Percentiles rank a stretch among this genome's conserved stretches.
phyloP scores from a whole-genome alignment of 2,888 invertebrate genomes.

The Eulithis testata region DNA sequence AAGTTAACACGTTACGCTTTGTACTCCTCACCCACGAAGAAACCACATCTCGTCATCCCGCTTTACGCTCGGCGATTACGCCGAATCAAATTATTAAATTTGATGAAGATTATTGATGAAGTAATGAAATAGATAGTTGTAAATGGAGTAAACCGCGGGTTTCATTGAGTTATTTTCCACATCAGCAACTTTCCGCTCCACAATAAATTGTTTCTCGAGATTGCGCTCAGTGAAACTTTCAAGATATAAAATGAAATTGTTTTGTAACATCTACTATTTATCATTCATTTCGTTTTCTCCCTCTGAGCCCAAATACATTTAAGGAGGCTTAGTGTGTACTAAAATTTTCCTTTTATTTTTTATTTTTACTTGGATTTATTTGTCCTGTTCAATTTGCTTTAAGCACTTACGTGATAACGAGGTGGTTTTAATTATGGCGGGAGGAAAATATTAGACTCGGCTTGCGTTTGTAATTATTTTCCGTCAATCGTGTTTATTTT shows the following conservation, averaged over 20 bases:
- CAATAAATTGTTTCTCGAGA: slow-evolving; percentile 40
- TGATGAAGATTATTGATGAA: slow-evolving; percentile 11
- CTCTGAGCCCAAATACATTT: slow-evolving; percentile 15
- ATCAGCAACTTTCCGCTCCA: slow-evolving; percentile 32
- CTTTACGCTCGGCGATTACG: background rate
- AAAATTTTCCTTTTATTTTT: slow-evolving; percentile 13
- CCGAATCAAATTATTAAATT: too few species aligned
- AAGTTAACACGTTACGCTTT: too few species aligned
- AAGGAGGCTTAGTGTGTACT: slow-evolving; percentile 18
- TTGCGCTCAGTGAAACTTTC: slow-evolving; percentile 38
- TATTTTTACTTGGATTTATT: slow-evolving; percentile 11
- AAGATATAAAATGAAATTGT: slow-evolving; percentile 34
- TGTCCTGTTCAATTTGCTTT: slow-evolving; percentile 17
- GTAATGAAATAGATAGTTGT: slow-evolving; percentile 21
- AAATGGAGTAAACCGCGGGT: slow-evolving; percentile 31
- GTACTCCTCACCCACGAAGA: too few species aligned
- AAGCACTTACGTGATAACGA: slow-evolving; percentile 27
- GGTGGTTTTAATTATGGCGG: slow-evolving; percentile 31
- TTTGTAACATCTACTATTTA: slow-evolving; percentile 28
- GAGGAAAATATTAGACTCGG: slow-evolving; percentile 25
- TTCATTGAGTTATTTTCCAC: slow-evolving; percentile 41
- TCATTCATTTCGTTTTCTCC: slow-evolving; percentile 25
- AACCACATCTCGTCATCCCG: too few species aligned
- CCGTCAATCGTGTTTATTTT: too few species aligned
- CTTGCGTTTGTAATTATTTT: slow-evolving; percentile 4